These are phyloP conservation scores for Macaca fascicularis DNA, from an alignment of 2,113 vertebrate genomes.

Conservation along the genomic window DNA sequence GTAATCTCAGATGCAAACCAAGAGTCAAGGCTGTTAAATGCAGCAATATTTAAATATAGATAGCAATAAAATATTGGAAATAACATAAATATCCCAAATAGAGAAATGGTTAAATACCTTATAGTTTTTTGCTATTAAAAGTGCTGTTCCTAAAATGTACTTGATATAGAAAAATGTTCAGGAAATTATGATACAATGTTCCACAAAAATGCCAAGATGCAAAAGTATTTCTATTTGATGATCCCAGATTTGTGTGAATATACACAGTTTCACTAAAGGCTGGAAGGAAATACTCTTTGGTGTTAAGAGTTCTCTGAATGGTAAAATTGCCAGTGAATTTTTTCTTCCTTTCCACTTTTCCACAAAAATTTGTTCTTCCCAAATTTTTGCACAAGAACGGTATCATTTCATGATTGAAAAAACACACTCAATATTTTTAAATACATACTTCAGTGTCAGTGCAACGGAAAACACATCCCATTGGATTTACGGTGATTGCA, in stretches of 20 bases:
- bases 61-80: not conserved
- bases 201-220: constrained; percentile 22
- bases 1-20: not conserved
- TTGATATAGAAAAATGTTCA: constrained; percentile 17
- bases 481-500: not conserved
- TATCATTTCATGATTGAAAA: constrained; percentile 13
- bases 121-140: not conserved
- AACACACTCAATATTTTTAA: constrained; percentile 30
- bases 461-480: not conserved
- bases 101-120: not conserved
- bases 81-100: not conserved
- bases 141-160: constrained; percentile 1
- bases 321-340: constrained; percentile 16
- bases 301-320: constrained; percentile 28
- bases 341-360: not conserved
- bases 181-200: not conserved
- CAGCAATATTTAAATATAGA: not conserved
- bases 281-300: not conserved
- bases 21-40: constrained; percentile 17
- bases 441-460: not conserved
- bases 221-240: constrained; percentile 4
- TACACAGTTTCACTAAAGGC: not conserved
- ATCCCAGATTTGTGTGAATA: constrained; percentile 10
- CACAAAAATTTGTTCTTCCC: not conserved
- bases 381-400: not conserved